Evolutionary conservation across 92 coral and sea anemone genomes (phyloP), one percentile per base, ranked within the genome.

Genomic region (Montipora capitata): DNA sequence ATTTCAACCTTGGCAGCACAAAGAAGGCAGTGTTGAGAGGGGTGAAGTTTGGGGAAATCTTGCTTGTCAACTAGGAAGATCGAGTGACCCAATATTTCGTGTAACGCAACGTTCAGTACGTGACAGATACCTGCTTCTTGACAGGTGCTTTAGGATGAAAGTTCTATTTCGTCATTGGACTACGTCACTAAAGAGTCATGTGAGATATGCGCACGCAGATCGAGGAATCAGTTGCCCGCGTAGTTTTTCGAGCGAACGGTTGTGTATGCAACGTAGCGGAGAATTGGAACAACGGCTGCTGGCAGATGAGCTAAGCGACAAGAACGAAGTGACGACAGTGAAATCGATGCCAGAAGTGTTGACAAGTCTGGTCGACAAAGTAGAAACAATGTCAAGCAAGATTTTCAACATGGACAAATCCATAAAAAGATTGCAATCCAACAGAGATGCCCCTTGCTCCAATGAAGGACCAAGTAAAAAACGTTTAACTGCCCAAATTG

Each of bases 31-130:
- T 11, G 44, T 63, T 7, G 80, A 83, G 71, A 83, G 88, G 51
- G 88, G 88, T 40, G 88, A 83, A 61, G 43, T 56, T 39, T 83
- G 88, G 88, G 88, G 70, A 52, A 83, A 41, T 2, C 58, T 81
- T 27, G 35, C 35, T 27, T 27, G 35, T 27, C 35, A 27, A 27
- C 35, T 27, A 1, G 35, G 0, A 27, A 27, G 35, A 27, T 27
- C 1, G 35, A 0, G 35, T 27, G 35, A 27, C 35, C 35, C 35
- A 27, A 1, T 27, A 27, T 27, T 27, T 27, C 35, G 35, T 27
- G 35, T 27, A 27, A 27, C 35, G 35, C 35, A 27, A 27, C 35
- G 35, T 27, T 27, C 35, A 27, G 35, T 27, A 27, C 1, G 35
- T 27, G 35, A 27, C 1, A 27, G 35, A 27, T 27, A 27, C 2